Evolutionary conservation across 2,888 invertebrate genomes (phyloP).

Genomic region (Acanthacorydalis orientalis): DNA sequence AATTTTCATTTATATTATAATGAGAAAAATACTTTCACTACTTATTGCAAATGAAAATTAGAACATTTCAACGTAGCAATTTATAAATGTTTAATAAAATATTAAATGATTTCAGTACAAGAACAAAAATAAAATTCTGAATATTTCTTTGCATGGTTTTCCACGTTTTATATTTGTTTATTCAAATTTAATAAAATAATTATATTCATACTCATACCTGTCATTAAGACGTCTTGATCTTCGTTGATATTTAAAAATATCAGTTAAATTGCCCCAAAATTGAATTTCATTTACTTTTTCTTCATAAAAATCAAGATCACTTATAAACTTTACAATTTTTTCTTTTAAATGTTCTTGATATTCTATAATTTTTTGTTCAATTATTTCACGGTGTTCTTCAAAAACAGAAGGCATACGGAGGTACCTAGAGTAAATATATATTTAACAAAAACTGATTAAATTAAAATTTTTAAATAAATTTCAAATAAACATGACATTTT

Average conservation of each 20-base stretch:
- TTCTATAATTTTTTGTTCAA: slow-evolving; percentile 67
- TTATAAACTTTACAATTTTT: slow-evolving; percentile 64
- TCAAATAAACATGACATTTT: background rate
- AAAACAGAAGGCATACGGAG: slow-evolving; percentile 64
- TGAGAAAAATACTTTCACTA: too few relatives aligned
- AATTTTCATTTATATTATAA: too few relatives aligned
- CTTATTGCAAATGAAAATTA: too few relatives aligned
- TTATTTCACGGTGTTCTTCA: slow-evolving; percentile 64
- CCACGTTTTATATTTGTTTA: background rate
- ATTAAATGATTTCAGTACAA: too few relatives aligned
- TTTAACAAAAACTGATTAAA: background rate
- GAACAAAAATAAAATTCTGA: too few relatives aligned
- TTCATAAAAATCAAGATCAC: slow-evolving; percentile 64
- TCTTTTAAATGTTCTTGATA: slow-evolving; percentile 68
- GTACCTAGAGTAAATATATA: slow-evolving; percentile 32
- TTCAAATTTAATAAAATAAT: background rate
- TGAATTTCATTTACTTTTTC: slow-evolving; percentile 72
- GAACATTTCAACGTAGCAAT: too few relatives aligned
- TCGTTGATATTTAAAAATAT: slow-evolving; percentile 65
- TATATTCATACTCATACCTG: slow-evolving; percentile 22
- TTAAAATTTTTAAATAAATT: background rate
- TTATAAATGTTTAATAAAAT: too few relatives aligned
- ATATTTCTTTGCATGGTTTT: too few relatives aligned
- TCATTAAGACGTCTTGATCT: slow-evolving; percentile 63
- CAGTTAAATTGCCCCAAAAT: slow-evolving; percentile 71